These are phyloP conservation scores for Druon quercuslanigerum DNA, from an alignment of 1,140 invertebrate species.

Conservation along the genomic window DNA sequence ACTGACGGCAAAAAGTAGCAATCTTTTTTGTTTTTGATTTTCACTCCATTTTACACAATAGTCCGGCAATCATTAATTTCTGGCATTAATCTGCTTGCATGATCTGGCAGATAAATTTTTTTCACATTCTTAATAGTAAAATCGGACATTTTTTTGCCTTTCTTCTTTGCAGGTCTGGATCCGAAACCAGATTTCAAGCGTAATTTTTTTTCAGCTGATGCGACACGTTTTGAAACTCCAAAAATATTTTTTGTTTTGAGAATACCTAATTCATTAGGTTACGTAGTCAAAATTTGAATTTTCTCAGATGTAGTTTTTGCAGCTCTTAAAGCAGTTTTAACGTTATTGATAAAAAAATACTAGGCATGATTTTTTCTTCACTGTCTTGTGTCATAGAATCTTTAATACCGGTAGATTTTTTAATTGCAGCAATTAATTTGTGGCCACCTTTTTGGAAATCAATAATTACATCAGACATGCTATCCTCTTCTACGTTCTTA, in stretches of 20 bases:
- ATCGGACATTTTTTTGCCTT: neutral
- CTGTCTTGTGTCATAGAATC: too few relatives aligned
- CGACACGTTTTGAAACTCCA: too few relatives aligned
- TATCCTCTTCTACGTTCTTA: neutral
- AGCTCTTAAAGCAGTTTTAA: neutral
- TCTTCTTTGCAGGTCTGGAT: neutral
- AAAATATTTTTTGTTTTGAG: too few relatives aligned
- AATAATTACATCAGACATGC: neutral
- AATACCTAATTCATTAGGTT: neutral
- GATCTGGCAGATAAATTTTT: neutral
- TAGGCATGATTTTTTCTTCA: too few relatives aligned
- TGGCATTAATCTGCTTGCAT: slow-evolving; percentile 7
- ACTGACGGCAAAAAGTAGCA: neutral
- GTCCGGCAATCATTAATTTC: neutral
- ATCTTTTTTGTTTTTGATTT: neutral
- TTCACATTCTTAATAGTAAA: neutral
- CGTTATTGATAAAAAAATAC: neutral
- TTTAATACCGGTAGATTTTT: too few relatives aligned
- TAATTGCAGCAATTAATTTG: too few relatives aligned
- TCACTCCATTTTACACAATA: neutral
- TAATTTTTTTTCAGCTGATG: neutral
- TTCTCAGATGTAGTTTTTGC: neutral
- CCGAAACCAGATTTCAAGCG: neutral
- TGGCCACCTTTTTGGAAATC: too few relatives aligned
- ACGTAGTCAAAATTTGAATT: neutral